phyloP scores from a whole-genome alignment of 2,113 vertebrate genomes.

The Cryptotis parvus region DNA sequence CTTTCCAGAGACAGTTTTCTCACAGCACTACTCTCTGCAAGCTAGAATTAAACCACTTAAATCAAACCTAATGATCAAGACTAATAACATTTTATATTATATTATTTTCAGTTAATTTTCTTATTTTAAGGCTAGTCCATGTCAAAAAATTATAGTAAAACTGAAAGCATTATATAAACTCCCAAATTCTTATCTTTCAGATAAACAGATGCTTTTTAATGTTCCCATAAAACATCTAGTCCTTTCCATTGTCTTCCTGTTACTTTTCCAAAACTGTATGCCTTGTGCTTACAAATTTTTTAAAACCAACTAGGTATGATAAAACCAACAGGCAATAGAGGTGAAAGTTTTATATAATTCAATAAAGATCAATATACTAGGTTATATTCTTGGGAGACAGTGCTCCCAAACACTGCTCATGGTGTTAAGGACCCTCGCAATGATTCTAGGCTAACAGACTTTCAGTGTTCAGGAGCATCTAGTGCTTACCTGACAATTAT shows the following conservation, averaged over 20 bases:
- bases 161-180: background rate
- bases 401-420: no score
- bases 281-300: background rate
- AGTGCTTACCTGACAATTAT: no score
- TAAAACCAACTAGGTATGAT: background rate
- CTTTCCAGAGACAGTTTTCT: background rate
- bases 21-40: background rate
- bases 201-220: background rate
- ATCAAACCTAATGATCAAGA: background rate
- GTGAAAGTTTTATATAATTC: background rate
- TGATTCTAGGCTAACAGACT: no score
- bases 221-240: background rate
- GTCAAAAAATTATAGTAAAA: conserved; percentile 21
- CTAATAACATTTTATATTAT: background rate
- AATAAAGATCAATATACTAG: background rate
- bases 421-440: no score
- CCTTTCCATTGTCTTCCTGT: background rate
- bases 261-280: background rate
- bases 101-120: conserved; percentile 14
- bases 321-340: background rate
- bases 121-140: conserved; percentile 6
- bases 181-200: background rate
- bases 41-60: background rate
- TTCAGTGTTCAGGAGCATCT: no score
- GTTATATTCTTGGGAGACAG: background rate